Base-by-base conservation (phyloP, 2,113 vertebrate genomes). In the Phylloscopus trochilus region DNA sequence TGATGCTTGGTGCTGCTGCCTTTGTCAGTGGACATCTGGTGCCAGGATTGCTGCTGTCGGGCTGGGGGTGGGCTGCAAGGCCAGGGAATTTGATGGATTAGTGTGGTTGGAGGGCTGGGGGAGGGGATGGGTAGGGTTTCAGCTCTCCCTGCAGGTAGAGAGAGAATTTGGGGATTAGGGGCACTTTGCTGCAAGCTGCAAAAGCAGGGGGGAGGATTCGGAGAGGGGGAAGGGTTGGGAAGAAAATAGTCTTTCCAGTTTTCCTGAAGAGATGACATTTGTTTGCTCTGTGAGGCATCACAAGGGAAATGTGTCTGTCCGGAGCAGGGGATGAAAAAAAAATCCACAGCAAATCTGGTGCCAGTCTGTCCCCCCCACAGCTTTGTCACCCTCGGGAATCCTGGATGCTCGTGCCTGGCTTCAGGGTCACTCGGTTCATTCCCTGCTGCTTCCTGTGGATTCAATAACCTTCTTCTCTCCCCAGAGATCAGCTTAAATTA, bases 21-120 rank as follows among this genome's bases (percentile, higher is more conserved):
- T 96, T 95, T 96, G 96, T 96, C 83, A 47, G 76, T n/a, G 93
- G 94, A 94, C 95, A 96, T 96, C 96, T 97, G 96, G 96, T 97
- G 95, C 92, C 96, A 64, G 96, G 95, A 92, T 95, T 91, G 93
- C 94, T 60, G 94, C 91, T 89, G 90, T 59, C 68, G 28, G 87
- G 91, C 89, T 92, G 89, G 95, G 93, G 95, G 90, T 95, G 87
- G 92, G 95, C 86, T 90, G 89, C 75, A 15, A 2, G 92, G 77
- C 78, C 66, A 5, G 92, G 93, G 90, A 95, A 87, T 93, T 72
- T 92, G 89, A 93, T 90, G 88, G 95, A 94, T 96, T 93, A 95
- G 85, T 59, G 72, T 7, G n/a, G n/a, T 94, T 6, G 47, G 84
- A 90, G 76, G 79, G 83, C 83, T 89, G 92, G 89, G 92, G 93